Conservation (phyloP, 2,113 vertebrate genomes). For the Sapajus apella region DNA sequence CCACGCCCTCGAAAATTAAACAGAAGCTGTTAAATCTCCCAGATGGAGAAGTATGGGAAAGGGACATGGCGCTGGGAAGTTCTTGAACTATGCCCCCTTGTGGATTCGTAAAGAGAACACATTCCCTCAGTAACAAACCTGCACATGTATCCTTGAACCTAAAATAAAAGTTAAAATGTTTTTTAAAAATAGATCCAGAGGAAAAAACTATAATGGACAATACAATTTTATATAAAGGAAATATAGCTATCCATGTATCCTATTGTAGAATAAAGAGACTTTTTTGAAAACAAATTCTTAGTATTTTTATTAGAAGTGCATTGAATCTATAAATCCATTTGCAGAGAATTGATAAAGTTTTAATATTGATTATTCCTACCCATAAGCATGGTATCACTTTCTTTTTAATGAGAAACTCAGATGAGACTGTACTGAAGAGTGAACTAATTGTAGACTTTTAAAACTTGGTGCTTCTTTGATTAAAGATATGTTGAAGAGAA, state of each 20-base stretch:
- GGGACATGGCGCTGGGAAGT: no score
- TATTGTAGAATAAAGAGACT: not conserved
- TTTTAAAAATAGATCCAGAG: not conserved
- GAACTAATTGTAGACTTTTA: not conserved
- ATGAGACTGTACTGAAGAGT: not conserved
- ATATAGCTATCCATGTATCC: not conserved
- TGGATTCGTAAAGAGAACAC: no score
- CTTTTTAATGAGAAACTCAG: not conserved
- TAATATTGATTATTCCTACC: not conserved
- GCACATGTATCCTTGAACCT: no score
- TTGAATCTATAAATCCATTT: not conserved
- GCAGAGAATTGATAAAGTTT: not conserved
- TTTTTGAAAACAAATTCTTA: not conserved
- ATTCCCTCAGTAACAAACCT: no score
- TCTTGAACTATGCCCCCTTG: no score
- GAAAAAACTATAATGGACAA: not conserved
- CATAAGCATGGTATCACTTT: not conserved
- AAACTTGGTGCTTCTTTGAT: not conserved
- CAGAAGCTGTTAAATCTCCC: no score
- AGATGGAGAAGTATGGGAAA: no score
- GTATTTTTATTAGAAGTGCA: not conserved
- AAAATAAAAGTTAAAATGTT: no score
- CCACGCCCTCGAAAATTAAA: no score
- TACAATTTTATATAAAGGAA: not conserved
- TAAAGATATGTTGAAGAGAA: not conserved